Conservation (phyloP, 2,888 invertebrate genomes). For the Sarcophaga carnaria region DNA sequence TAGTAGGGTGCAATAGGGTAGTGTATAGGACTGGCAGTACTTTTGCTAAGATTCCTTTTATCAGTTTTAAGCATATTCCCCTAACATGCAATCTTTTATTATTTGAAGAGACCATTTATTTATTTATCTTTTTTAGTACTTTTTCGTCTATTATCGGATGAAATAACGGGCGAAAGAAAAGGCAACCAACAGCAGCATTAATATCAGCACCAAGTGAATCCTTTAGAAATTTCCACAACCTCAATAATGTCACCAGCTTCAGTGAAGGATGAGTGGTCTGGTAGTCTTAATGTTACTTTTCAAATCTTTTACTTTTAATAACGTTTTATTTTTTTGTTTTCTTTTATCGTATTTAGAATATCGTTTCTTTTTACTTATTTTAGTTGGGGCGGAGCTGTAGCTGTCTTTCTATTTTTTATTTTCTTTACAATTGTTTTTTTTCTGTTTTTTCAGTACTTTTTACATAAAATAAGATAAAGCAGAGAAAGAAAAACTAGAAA, state of each 20-base stretch:
- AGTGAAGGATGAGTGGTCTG: constrained; percentile 17
- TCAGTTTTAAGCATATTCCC: no score
- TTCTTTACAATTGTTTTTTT: background rate
- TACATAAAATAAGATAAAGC: background rate
- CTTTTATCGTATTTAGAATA: background rate
- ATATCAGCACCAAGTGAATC: constrained; percentile 23
- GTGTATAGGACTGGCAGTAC: no score
- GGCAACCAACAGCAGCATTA: background rate
- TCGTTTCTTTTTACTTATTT: constrained; percentile 37
- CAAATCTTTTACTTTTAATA: constrained; percentile 31
- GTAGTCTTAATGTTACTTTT: constrained; percentile 60
- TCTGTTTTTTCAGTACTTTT: background rate
- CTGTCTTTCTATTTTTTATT: constrained; percentile 45
- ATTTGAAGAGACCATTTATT: background rate
- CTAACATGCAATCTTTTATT: background rate
- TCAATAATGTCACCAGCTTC: constrained; percentile 10
- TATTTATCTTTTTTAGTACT: background rate
- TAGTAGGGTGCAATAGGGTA: no score
- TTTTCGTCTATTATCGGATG: background rate
- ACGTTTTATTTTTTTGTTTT: constrained; percentile 1
- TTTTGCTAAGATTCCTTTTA: no score
- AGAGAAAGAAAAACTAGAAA: constrained; percentile 64
- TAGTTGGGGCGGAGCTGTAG: constrained; percentile 57
- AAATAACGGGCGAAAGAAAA: no score
- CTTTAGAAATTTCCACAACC: constrained; percentile 29